Percentiles rank a stretch among this genome's conserved stretches.
Evolutionary conservation across 2,113 vertebrate species (phyloP).

Genomic region (Lepisosteus osseus): DNA sequence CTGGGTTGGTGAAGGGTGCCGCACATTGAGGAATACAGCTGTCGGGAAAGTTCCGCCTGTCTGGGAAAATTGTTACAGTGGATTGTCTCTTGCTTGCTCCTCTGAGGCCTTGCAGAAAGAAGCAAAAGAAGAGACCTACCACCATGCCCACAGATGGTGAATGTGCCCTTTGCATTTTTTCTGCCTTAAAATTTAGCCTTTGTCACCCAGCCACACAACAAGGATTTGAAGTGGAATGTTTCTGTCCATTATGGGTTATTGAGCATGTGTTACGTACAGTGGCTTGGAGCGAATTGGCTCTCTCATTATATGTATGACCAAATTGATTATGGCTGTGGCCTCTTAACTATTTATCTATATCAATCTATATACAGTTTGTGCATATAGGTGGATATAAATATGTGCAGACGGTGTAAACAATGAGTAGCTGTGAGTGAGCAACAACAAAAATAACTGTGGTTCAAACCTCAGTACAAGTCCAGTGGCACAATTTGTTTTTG

Average conservation of each 20-base stretch:
- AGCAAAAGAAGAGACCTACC: not conserved
- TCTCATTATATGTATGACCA: not conserved
- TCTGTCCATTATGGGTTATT: not conserved
- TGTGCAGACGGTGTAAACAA: not conserved
- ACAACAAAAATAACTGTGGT: too few relatives aligned
- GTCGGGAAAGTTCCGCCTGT: too few relatives aligned
- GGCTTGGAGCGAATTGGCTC: not conserved
- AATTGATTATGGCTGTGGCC: not conserved
- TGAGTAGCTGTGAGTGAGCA: not conserved
- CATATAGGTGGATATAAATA: not conserved
- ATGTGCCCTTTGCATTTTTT: not conserved
- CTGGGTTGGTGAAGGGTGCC: too few relatives aligned
- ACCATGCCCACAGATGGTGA: not conserved
- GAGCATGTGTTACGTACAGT: not conserved
- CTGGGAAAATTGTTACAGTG: too few relatives aligned
- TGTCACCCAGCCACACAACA: not conserved
- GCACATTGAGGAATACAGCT: too few relatives aligned
- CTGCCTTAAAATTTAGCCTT: not conserved
- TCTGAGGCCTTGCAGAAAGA: not conserved
- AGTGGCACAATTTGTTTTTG: too few relatives aligned
- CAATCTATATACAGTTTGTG: not conserved
- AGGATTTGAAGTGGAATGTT: not conserved
- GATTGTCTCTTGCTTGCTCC: not conserved
- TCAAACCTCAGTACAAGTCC: too few relatives aligned
- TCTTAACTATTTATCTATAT: slow-evolving; percentile 1